A percentile compares a stretch with the other conserved stretches of the same genome.
Evolutionary conservation across 2,113 vertebrate genomes (phyloP).

Genomic region (Oreochromis aureus): DNA sequence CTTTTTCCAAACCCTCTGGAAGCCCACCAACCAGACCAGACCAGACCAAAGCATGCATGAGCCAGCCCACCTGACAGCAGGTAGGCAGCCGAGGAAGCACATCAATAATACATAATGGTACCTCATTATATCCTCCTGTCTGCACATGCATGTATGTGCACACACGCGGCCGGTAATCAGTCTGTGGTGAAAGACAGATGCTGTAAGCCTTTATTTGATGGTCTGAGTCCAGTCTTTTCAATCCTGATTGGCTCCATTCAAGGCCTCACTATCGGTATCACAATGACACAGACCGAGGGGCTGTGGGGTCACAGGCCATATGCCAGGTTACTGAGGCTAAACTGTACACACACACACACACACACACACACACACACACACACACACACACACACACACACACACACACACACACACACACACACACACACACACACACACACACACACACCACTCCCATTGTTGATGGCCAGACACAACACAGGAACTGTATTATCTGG

Average conservation of each 20-base stretch:
- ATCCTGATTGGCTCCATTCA: constrained; percentile 54
- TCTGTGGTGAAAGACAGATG: constrained; percentile 60
- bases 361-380: constrained; percentile 43
- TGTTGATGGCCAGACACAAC: constrained; percentile 57
- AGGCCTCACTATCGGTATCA: constrained; percentile 54
- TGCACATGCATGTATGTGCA: constrained; percentile 32
- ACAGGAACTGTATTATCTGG: constrained; percentile 41
- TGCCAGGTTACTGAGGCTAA: constrained; percentile 52
- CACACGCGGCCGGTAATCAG: constrained; percentile 53
- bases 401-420: background rate
- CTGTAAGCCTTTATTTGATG: constrained; percentile 43
- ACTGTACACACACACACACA: constrained; percentile 46
- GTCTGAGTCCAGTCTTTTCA: constrained; percentile 50
- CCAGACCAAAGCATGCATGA: background rate
- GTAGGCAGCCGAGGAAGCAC: constrained; percentile 56
- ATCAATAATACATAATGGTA: constrained; percentile 76
- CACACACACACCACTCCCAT: constrained; percentile 32
- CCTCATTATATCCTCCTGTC: constrained; percentile 61
- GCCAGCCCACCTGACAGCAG: constrained; percentile 68
- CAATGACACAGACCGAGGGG: constrained; percentile 54
- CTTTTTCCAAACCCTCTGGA: background rate
- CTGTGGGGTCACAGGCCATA: constrained; percentile 64
- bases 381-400: background rate
- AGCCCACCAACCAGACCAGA: background rate
- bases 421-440: constrained; percentile 41